Percentiles rank a stretch among this genome's conserved stretches.
phyloP scores from a whole-genome alignment of 2,113 vertebrate genomes.

The Salvelinus fontinalis region DNA sequence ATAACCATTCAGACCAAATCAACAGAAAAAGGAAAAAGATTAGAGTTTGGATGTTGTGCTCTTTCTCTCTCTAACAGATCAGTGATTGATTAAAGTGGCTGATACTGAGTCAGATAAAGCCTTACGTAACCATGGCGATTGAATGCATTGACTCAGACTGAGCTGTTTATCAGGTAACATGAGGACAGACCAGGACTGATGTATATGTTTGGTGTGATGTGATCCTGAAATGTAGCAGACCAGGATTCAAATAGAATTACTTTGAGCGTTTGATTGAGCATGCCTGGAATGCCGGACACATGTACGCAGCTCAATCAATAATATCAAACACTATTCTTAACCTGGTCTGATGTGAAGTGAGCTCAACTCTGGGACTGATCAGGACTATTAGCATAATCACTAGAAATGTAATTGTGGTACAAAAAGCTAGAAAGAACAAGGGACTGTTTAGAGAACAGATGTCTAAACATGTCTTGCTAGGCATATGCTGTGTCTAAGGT shows the following conservation, averaged over 20 bases:
- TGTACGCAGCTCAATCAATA: too few relatives aligned
- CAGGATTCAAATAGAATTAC: too few relatives aligned
- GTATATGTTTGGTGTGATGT: too few relatives aligned
- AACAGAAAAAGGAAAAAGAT: background rate
- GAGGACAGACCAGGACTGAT: too few relatives aligned
- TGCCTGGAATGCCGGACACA: background rate
- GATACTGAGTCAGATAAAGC: constrained; percentile 38
- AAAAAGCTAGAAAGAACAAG: background rate
- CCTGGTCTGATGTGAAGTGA: background rate
- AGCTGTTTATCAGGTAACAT: background rate
- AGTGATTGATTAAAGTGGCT: constrained; percentile 28
- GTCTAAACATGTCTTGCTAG: background rate
- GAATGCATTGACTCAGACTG: constrained; percentile 10
- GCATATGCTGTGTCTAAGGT: background rate
- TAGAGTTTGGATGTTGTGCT: background rate
- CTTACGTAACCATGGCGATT: constrained; percentile 6
- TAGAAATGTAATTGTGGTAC: background rate
- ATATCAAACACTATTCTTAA: too few relatives aligned
- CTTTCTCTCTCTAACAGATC: background rate
- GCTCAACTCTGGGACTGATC: background rate
- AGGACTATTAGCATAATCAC: background rate
- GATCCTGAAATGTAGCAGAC: too few relatives aligned
- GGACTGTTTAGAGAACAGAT: background rate
- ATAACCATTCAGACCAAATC: background rate
- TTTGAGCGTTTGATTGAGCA: background rate